Base-by-base conservation (phyloP, 2,113 vertebrate genomes). In the Notothenia rossii region DNA sequence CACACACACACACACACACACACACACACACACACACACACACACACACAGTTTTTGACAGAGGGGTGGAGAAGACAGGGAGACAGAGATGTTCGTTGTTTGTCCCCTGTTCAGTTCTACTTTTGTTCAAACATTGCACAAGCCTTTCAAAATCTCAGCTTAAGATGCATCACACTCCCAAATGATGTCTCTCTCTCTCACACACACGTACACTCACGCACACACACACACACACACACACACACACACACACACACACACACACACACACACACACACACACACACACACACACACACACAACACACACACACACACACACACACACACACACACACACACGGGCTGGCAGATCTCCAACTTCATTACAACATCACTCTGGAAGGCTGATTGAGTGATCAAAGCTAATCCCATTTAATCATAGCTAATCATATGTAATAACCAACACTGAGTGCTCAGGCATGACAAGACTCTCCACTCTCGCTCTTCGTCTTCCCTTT, bases 371-470 rank as follows among this genome's bases (percentile, higher is more conserved):
- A 72, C 71, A 72, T 73, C 71, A 69, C 87, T 86, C 77, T 58
- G 69, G 66, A 80, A 64, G 72, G 17, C 87, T 88, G 89, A 93
- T 85, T 88, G 90, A 92, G 89, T 84, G 86, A 92, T 91, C 89
- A 86, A 82, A 87, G 56, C 69, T 92, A 91, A 93, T 91, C 83
- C 7, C 80, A 72, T 89, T 90, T 91, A 91, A 91, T 92, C 89
- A 84, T 65, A 86, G 87, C 85, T 88, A 90, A 92, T 92, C 88
- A 87, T 65, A 91, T 83, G 76, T 88, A 89, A 91, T 91, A 91
- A 89, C 81, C 86, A 83, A 86, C 75, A 86, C 80, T 43, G 76
- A 66, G 77, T 75, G 83, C 83, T 81, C 80, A 68, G 84, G 73
- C 82, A 86, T 84, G 89, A 79, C 85, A 74, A 62, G 49, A 7